Base-by-base conservation (phyloP, 2,888 invertebrate species). In the Sinelater perroti region DNA sequence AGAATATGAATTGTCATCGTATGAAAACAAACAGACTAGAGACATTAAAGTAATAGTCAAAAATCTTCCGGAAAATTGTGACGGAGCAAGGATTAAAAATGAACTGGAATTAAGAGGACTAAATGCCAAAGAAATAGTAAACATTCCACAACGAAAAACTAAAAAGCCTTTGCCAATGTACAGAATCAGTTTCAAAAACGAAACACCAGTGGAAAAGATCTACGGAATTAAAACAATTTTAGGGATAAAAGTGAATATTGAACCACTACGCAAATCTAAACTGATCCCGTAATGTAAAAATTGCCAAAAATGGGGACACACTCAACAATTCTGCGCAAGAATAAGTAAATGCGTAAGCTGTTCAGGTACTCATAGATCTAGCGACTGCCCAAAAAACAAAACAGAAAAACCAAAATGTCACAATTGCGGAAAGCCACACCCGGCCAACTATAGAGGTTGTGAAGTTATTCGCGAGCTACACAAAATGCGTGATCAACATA, bases 1-100 rank as follows among this genome's bases (percentile, higher is more conserved):
- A 30, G 30, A 30, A 30, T 30, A 30, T 30, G 30, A 30, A 30
- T 30, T n/a, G 30, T 30, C 30, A 30, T 30, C 30, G 30, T 30
- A n/a, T 30, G n/a, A 30, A 30, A 30, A 30, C 3, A 30, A 30
- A 30, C 30, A 30, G 3, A 30, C 30, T 3, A 3, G 30, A n/a
- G 5, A 5, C n/a, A n/a, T 30, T 3, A 30, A 30, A 8, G 30
- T 30, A n/a, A 30, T 30, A 5, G 30, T 30, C 3, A 30, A 30
- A 30, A 30, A 30, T n/a, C n/a, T 30, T 3, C 30, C 30, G 4
- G 30, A 30, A 30, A n/a, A n/a, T 11, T 30, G 30, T 30, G 30
- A 30, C n/a, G 8, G 30, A 30, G n/a, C 4, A n/a, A 30, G 11
- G 30, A 30, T 5, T 30, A n/a, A n/a, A n/a, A n/a, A n/a, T n/a